phyloP scores from a whole-genome alignment of 2,888 invertebrate species.

The Pharmacophagus antenor region DNA sequence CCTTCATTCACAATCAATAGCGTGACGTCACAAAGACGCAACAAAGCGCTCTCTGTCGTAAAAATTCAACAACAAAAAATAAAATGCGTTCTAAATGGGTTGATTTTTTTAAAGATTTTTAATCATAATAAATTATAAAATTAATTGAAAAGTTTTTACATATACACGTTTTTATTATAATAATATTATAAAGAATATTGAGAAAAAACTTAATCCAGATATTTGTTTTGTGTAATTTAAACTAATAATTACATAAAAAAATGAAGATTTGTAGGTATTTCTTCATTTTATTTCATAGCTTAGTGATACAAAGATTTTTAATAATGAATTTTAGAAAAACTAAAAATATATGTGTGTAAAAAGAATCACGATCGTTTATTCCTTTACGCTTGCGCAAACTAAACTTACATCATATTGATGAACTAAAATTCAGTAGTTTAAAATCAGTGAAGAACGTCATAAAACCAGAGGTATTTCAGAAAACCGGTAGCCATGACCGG shows the following conservation, averaged over 20 bases:
- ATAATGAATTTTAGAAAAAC: background rate
- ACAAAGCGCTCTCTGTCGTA: slow-evolving; percentile 57
- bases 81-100: slow-evolving; percentile 35
- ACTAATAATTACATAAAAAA: too few species aligned
- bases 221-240: background rate
- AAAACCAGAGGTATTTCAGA: slow-evolving; percentile 62
- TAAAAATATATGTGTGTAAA: background rate
- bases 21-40: slow-evolving; percentile 79
- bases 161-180: too few species aligned
- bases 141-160: too few species aligned
- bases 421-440: slow-evolving; percentile 73
- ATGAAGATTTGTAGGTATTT: background rate
- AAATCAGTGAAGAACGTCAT: slow-evolving; percentile 74
- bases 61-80: slow-evolving; percentile 35
- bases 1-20: slow-evolving; percentile 72
- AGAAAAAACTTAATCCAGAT: background rate
- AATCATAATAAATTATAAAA: too few species aligned
- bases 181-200: too few species aligned
- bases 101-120: background rate
- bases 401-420: slow-evolving; percentile 67
- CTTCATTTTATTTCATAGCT: slow-evolving; percentile 1
- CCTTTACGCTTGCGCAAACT: slow-evolving; percentile 65
- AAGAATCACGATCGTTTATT: slow-evolving; percentile 30
- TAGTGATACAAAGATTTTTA: background rate
- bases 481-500: slow-evolving; percentile 83